phyloP scores from a whole-genome alignment of 2,888 invertebrate species.

The Agrilus biguttatus region DNA sequence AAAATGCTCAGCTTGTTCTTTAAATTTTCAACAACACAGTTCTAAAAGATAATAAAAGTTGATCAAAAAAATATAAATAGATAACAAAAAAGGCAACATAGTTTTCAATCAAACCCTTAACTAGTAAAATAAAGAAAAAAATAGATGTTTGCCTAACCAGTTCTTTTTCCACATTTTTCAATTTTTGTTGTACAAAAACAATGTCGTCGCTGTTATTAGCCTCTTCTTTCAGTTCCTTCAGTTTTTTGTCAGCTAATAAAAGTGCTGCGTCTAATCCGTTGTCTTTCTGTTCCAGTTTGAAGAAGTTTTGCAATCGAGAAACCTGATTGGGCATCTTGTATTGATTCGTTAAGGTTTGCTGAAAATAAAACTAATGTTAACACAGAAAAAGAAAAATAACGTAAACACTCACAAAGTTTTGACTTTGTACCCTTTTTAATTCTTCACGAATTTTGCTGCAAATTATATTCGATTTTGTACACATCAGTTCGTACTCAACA shows the following conservation, averaged over 20 bases:
- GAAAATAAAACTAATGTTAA: not conserved
- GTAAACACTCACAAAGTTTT: not conserved
- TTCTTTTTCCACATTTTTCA: not conserved
- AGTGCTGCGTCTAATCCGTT: constrained; percentile 1
- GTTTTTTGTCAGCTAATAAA: not conserved
- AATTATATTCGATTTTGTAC: not conserved
- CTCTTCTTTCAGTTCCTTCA: not conserved
- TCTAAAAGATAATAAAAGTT: too few species aligned
- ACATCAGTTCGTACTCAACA: constrained; percentile 6
- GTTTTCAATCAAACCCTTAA: too few species aligned
- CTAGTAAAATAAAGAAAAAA: too few species aligned
- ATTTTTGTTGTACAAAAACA: not conserved
- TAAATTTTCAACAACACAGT: constrained; percentile 1
- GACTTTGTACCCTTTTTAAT: not conserved
- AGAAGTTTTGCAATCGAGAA: not conserved
- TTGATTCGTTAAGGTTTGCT: not conserved
- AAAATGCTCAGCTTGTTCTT: constrained; percentile 4
- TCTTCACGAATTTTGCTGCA: not conserved
- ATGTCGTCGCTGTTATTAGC: not conserved
- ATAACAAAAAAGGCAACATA: too few species aligned
- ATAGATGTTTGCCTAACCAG: not conserved
- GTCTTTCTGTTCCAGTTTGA: constrained; percentile 4
- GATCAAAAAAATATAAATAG: too few species aligned
- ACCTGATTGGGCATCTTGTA: not conserved
- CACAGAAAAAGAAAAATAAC: not conserved